Base-by-base conservation (phyloP, 1,140 invertebrate genomes). In the Maconellicoccus hirsutus region DNA sequence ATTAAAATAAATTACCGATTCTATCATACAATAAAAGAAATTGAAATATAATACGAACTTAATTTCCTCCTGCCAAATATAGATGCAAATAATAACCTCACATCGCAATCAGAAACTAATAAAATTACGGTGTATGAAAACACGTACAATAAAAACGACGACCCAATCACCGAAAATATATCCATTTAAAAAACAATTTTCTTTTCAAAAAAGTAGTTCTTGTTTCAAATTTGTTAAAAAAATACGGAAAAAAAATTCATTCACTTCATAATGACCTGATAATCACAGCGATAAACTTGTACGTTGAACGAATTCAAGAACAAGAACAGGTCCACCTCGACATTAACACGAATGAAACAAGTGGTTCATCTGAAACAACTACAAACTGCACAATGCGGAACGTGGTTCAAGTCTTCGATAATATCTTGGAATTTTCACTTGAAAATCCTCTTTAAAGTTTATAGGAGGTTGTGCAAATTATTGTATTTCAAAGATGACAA, bases 61-160 rank as follows among this genome's bases (percentile, higher is more conserved):
- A 66, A 66, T 66, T 66, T 26, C 16, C 22, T 23, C 1, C 61
- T 12, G 10, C 61, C 61, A 66, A 66, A 66, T 66, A 66, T 66
- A 3, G 61, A 25, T 10, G 61, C 61, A 26, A 66, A 66, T 14
- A 66, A 66, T 66, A 66, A 26, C 22, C 25, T 23, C 61, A 26
- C 61, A 25, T 66, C 61, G 22, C 61, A 66, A 66, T 66, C 61
- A 25, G 61, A 66, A 66, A 66, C 25, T 16, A 66, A 25, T 25
- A 66, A 26, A 25, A 66, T 25, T 22, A 23, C 22, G 8, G 61
- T 26, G 25, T 66, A 66, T 10, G 61, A 23, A 26, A 66, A 66
- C 2, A 66, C 22, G 25, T 66, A 66, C 19, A 66, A 66, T 66
- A 66, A 26, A 66, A 25, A 66, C 19, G 22, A 2, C 19, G 25